Evolutionary conservation across 2,113 vertebrate genomes (phyloP).

Genomic region (Athene cunicularia): DNA sequence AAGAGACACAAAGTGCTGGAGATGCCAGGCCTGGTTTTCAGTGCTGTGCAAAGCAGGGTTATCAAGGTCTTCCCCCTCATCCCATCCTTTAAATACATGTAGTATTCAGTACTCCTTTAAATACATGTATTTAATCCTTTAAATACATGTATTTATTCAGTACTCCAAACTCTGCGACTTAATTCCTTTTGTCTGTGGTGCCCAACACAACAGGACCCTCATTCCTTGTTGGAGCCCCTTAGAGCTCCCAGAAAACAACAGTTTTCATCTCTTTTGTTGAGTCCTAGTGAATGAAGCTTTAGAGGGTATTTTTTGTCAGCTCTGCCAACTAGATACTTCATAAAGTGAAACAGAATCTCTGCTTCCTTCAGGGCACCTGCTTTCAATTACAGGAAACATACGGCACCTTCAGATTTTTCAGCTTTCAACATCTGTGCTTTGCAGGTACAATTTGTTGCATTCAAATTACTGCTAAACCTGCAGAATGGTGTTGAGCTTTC

Average conservation of each 20-base stretch:
- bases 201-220: not conserved
- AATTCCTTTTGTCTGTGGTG: not conserved
- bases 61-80: not conserved
- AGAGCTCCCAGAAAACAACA: not conserved
- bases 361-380: constrained; percentile 66
- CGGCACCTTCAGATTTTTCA: constrained; percentile 58
- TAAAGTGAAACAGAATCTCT: constrained; percentile 54
- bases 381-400: constrained; percentile 66
- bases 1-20: not conserved
- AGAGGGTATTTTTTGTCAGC: constrained; percentile 33
- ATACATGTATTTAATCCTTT: not conserved
- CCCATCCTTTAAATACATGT: not conserved
- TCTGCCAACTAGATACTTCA: constrained; percentile 59
- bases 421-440: constrained; percentile 65
- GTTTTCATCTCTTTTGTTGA: constrained; percentile 33
- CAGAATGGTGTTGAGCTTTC: not conserved
- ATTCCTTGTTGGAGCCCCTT: not conserved
- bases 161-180: not conserved
- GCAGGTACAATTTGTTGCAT: constrained; percentile 60
- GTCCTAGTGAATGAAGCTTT: constrained; percentile 16
- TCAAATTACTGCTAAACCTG: constrained; percentile 46
- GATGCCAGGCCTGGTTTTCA: not conserved
- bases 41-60: not conserved
- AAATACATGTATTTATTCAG: not conserved
- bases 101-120: not conserved